These are phyloP conservation scores for Fopius arisanus DNA, from an alignment of 1,140 invertebrate genomes.

Conservation along the genomic window DNA sequence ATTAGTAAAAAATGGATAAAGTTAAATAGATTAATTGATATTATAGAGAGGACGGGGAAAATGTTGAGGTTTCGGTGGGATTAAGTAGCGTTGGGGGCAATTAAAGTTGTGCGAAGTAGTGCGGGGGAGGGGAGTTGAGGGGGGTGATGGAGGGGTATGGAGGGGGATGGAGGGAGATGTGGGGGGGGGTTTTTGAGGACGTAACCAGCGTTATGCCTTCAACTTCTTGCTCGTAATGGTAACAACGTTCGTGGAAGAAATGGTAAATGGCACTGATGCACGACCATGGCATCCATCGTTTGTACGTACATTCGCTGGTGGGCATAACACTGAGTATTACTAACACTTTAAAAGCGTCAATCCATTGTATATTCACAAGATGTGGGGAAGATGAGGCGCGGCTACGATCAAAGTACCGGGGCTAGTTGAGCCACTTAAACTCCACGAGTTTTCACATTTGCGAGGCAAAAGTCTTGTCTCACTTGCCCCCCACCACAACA, in stretches of 20 bases:
- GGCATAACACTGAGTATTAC: background rate
- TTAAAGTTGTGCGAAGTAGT: slow-evolving; percentile 48
- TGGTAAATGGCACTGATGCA: slow-evolving; percentile 45
- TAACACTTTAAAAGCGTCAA: slow-evolving; percentile 20
- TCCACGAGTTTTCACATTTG: slow-evolving; percentile 57
- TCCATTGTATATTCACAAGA: slow-evolving; percentile 5
- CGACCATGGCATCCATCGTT: slow-evolving; percentile 36
- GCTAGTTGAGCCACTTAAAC: slow-evolving; percentile 61
- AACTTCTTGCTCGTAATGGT: slow-evolving; percentile 53
- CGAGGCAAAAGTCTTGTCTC: slow-evolving; percentile 50
- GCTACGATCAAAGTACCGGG: slow-evolving; percentile 54
- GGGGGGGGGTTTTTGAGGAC: slow-evolving; percentile 44
- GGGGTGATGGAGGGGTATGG: no score
- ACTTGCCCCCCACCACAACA: background rate
- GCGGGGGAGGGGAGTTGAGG: no score
- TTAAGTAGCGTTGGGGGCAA: slow-evolving; percentile 47
- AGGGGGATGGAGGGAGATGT: no score
- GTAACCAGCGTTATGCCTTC: slow-evolving; percentile 34
- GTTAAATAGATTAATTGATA: background rate
- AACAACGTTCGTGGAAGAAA: slow-evolving; percentile 60
- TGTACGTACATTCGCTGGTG: background rate
- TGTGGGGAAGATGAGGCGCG: slow-evolving; percentile 40
- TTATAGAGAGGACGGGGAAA: background rate
- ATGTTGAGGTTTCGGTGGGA: slow-evolving; percentile 4
- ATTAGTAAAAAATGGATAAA: no score